Base-by-base conservation (phyloP, 2,888 invertebrate genomes). In the Nephrotoma appendiculata region DNA sequence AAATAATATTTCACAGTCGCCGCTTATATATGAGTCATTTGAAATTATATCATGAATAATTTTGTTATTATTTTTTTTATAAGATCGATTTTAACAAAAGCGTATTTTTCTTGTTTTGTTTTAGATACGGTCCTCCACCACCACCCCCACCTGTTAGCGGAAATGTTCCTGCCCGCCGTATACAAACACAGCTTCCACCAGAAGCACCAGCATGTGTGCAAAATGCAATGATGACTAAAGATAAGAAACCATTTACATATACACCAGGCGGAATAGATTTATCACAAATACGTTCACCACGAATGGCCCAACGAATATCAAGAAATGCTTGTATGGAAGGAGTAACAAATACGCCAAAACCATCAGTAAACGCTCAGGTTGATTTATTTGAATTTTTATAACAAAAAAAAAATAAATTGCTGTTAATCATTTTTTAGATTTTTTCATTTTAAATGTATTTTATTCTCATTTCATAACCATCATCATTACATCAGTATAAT, bases 211-310 rank as follows among this genome's bases (percentile, higher is more conserved):
- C 96, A 88, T 97, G 97, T 89, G 96, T 98, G 87, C 97, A 97
- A 91, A 97, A 97, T 91, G 97, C 98, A 45, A 97, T 97, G 97
- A 95, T 97, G 95, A 97, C 96, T 89, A 98, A 98, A 92, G 98
- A 98, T 92, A 98, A 98, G 92, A 98, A 98, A 90, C 98, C 98
- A 11, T 98, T 98, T 91, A 98, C 98, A n/a, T 98, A 98, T 91
- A 97, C 98, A 19, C 98, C 98, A 1, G 98, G 98, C 19, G 98
- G 98, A 88, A 93, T 98, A 87, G 97, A 98, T 91, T 93, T 98
- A 86, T 97, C 97, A 9, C 97, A 98, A 92, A 97, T 98, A 88
- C 94, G 95, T 88, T 97, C 97, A 86, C 98, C 98, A 9, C 94
- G 97, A 89, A 97, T 98, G 97, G 96, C 96, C 3, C 93, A 96